Base-by-base conservation (phyloP, 2,888 invertebrate genomes). In the Mimumesa dahlbomi region DNA sequence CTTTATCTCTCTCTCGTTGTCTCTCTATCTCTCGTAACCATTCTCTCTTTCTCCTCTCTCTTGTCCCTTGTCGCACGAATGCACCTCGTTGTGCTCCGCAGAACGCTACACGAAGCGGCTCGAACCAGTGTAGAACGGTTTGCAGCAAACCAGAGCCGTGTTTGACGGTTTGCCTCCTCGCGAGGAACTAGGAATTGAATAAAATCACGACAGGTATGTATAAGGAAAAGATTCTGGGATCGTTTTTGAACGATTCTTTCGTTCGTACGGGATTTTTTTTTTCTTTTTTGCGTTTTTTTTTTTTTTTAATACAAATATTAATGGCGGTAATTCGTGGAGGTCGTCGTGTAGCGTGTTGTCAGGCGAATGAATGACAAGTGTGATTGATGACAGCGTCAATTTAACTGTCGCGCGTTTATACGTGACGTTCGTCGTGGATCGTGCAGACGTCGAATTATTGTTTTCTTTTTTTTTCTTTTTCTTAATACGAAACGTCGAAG, bases 51-150 rank as follows among this genome's bases (percentile, higher is more conserved):
- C 74, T 43, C 74, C 62, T 62, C 56, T 43, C 45, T 65, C 67
- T 46, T 65, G 67, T 42, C 68, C 52, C 59, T 64, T 54, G 69
- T 78, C 70, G 76, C 77, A 62, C 82, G 72, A 75, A 75, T 77
- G 73, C 69, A 71, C 64, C 73, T 74, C 67, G 74, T 71, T 66
- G 75, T 73, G 79, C 59, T 74, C 77, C 77, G 79, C 73, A 73
- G 75, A 78, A 76, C 80, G 83, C 75, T 84, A 81, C 82, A 82
- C 83, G 82, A 75, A 79, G 79, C 74, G 83, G 81, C 70, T 79
- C 72, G 71, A 75, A 71, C 65, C 83, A 81, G 84, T 83, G 73
- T 77, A 77, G 75, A 74, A 75, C 84, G 57, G 64, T 66, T 66
- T 64, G 48, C 69, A 59, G 63, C 54, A 29, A 66, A 58, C 52